A percentile compares a stretch with the other conserved stretches of the same genome.
Evolutionary conservation across 2,113 vertebrate species (phyloP).

Genomic region (Leptobrachium leishanense): DNA sequence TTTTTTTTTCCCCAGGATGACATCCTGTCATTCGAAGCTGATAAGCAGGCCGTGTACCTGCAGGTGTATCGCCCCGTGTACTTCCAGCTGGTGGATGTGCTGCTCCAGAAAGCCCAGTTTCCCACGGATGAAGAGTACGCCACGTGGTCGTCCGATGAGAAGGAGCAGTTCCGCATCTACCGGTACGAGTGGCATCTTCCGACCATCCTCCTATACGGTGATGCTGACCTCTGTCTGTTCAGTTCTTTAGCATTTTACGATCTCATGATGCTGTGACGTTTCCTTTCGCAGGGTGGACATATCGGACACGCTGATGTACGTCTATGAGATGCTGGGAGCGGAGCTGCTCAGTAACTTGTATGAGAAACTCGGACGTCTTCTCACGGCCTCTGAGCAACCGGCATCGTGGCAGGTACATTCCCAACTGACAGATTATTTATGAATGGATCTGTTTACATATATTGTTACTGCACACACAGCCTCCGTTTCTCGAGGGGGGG

Average conservation of each 20-base stretch:
- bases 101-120: constrained; percentile 97
- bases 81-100: constrained; percentile 96
- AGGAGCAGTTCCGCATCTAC: constrained; percentile 98
- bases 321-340: constrained; percentile 97
- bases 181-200: constrained; percentile 65
- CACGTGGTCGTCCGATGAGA: constrained; percentile 95
- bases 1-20: constrained; percentile 77
- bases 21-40: constrained; percentile 92
- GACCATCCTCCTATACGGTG: too few relatives aligned
- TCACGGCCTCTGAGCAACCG: constrained; percentile 89
- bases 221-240: too few relatives aligned
- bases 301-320: constrained; percentile 98
- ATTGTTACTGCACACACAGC: too few relatives aligned
- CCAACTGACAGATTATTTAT: too few relatives aligned
- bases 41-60: constrained; percentile 92
- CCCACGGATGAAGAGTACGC: constrained; percentile 91
- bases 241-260: too few relatives aligned
- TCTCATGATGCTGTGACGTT: too few relatives aligned
- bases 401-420: constrained; percentile 90
- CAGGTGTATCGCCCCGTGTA: constrained; percentile 97
- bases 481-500: too few relatives aligned
- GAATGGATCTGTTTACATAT: too few relatives aligned
- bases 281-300: constrained; percentile 86
- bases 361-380: constrained; percentile 92
- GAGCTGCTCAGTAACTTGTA: constrained; percentile 98